These are phyloP conservation scores for Lepus europaeus DNA, from an alignment of 2,113 vertebrate genomes.

Conservation along the genomic window DNA sequence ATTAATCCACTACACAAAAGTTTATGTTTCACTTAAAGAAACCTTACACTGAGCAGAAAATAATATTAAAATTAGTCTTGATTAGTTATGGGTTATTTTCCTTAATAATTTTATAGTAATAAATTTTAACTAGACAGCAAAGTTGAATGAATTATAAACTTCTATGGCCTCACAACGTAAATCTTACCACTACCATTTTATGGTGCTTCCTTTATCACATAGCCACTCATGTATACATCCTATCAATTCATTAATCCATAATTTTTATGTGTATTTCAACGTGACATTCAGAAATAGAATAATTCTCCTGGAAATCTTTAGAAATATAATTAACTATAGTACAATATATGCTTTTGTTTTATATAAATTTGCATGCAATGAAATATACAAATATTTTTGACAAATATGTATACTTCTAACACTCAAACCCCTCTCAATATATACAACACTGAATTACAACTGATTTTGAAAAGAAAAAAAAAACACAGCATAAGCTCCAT, in stretches of 20 bases:
- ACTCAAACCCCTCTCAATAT: background rate
- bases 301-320: background rate
- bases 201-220: background rate
- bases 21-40: conserved; percentile 52
- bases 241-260: background rate
- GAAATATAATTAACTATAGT: background rate
- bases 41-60: background rate
- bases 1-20: conserved; percentile 51
- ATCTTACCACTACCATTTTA: background rate
- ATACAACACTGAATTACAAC: background rate
- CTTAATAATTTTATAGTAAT: background rate
- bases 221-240: background rate
- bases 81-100: conserved; percentile 29
- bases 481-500: background rate
- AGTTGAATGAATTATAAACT: background rate
- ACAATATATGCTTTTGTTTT: conserved; percentile 36
- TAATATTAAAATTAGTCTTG: background rate
- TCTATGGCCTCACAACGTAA: background rate
- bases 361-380: background rate
- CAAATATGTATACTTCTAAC: background rate
- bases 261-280: conserved; percentile 7
- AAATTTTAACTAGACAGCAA: conserved; percentile 1
- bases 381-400: conserved; percentile 34
- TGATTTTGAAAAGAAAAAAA: conserved; percentile 31
- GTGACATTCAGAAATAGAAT: conserved; percentile 41